phyloP scores from a whole-genome alignment of 2,888 invertebrate genomes.

The Bhutanitis thaidina region DNA sequence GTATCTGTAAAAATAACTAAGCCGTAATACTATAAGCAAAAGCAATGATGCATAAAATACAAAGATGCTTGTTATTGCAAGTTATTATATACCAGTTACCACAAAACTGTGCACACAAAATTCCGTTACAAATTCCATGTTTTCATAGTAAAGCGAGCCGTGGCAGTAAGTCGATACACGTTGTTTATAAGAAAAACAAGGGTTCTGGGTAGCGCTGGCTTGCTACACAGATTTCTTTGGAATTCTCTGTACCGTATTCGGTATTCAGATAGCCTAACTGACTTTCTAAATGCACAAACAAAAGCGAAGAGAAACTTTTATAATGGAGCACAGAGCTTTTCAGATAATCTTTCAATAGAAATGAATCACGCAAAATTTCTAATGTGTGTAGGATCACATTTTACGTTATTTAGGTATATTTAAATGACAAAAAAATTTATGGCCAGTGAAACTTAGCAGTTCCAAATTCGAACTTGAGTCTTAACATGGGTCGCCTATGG shows the following conservation, averaged over 20 bases:
- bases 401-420: too few relatives aligned
- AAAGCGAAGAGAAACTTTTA: neutral
- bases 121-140: conserved; percentile 36
- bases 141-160: conserved; percentile 44
- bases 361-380: neutral
- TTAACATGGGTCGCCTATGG: too few relatives aligned
- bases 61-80: too few relatives aligned
- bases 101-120: conserved; percentile 12
- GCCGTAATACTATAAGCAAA: too few relatives aligned
- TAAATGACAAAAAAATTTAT: too few relatives aligned
- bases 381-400: too few relatives aligned
- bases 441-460: too few relatives aligned
- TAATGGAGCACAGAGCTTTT: neutral
- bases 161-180: conserved; percentile 36
- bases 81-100: neutral
- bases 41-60: too few relatives aligned
- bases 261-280: neutral
- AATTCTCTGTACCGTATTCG: neutral
- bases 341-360: conserved; percentile 4
- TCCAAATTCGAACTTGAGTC: too few relatives aligned
- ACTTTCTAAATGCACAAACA: neutral
- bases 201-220: conserved; percentile 31
- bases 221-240: conserved; percentile 8
- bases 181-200: conserved; percentile 50
- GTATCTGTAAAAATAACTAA: too few relatives aligned